A percentile compares a stretch with the other conserved stretches of the same genome.
Evolutionary conservation across 2,797 vertebrate genomes (phyloP).

Genomic region (Gymnoscopelus braueri): DNA sequence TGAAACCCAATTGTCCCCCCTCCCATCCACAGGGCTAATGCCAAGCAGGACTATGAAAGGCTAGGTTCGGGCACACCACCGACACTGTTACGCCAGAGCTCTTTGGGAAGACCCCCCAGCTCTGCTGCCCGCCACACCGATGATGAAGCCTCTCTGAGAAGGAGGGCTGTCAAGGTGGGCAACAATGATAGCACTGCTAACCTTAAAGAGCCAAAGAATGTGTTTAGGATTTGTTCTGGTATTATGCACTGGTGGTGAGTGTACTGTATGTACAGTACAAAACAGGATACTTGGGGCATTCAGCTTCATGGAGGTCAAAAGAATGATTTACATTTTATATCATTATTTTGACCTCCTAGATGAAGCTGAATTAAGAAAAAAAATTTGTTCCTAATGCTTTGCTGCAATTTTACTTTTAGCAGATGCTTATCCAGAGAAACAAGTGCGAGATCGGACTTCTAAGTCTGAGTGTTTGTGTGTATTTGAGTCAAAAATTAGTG

Average conservation of each 20-base stretch:
- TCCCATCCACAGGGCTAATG: conserved; percentile 63
- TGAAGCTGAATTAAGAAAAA: too few relatives aligned
- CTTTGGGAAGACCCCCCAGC: conserved; percentile 66
- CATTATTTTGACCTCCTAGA: too few relatives aligned
- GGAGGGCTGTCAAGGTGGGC: conserved; percentile 77
- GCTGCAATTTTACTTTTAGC: too few relatives aligned
- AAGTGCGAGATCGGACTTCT: too few relatives aligned
- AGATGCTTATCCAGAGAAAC: too few relatives aligned
- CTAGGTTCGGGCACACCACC: conserved; percentile 74
- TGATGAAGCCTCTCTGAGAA: conserved; percentile 78
- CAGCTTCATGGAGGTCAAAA: too few relatives aligned
- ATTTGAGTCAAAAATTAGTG: neutral
- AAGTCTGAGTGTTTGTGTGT: neutral
- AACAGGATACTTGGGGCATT: too few relatives aligned
- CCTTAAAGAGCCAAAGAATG: neutral
- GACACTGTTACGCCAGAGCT: conserved; percentile 73
- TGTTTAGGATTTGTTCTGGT: neutral
- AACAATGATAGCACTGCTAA: neutral
- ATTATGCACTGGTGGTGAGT: too few relatives aligned
- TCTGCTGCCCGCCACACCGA: conserved; percentile 67
- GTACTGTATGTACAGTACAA: too few relatives aligned
- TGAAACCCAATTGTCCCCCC: neutral
- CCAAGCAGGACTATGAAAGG: conserved; percentile 76
- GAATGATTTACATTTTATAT: too few relatives aligned
- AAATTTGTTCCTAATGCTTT: neutral